phyloP scores from a whole-genome alignment of 2,797 vertebrate genomes.

The Molossus alvarezi region DNA sequence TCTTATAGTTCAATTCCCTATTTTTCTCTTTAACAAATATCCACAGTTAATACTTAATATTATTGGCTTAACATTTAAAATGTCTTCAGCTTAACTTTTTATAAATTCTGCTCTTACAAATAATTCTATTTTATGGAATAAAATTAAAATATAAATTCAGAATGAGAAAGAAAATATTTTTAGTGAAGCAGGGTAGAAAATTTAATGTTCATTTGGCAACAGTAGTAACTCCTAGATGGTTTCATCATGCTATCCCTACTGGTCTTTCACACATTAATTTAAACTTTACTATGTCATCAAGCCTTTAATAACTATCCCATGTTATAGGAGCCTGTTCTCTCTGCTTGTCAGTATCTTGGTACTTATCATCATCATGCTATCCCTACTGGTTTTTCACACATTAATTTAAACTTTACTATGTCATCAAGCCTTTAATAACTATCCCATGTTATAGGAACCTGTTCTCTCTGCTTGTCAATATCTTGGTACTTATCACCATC shows the following conservation, averaged over 20 bases:
- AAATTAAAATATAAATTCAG: constrained; percentile 41
- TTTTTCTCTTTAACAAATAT: background rate
- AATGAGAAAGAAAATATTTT: constrained; percentile 35
- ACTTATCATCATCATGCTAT: background rate
- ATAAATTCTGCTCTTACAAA: constrained; percentile 9
- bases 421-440: background rate
- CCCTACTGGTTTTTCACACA: background rate
- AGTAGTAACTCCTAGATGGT: background rate
- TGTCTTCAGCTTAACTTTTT: background rate
- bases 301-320: background rate
- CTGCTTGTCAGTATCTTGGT: background rate
- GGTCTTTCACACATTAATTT: background rate
- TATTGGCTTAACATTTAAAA: background rate
- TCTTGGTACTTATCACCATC: background rate
- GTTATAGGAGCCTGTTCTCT: background rate
- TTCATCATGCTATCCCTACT: background rate
- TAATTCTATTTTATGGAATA: background rate
- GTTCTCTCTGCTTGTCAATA: background rate
- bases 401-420: background rate
- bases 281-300: background rate
- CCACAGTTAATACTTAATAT: background rate
- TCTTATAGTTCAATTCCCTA: background rate
- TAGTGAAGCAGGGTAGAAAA: constrained; percentile 1
- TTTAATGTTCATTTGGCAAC: background rate
- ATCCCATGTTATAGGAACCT: background rate